These are phyloP conservation scores for Xyliphius kryptos DNA, from an alignment of 2,113 vertebrate species.

Conservation along the genomic window DNA sequence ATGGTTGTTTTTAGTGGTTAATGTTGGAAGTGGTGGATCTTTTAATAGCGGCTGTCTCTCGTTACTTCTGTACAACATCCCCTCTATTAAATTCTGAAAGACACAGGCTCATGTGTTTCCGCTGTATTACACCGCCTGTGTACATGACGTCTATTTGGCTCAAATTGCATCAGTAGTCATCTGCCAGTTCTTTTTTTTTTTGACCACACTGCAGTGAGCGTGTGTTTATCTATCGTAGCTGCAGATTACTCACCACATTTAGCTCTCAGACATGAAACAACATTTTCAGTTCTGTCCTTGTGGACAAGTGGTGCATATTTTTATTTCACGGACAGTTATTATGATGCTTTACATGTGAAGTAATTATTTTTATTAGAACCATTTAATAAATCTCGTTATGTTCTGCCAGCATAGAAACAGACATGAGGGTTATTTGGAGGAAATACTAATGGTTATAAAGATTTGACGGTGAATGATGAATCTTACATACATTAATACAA, in stretches of 20 bases:
- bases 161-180: constrained; percentile 52
- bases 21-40: not conserved
- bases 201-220: not conserved
- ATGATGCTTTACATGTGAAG: no score
- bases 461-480: no score
- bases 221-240: not conserved
- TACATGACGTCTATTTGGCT: not conserved
- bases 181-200: constrained; percentile 32
- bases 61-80: not conserved
- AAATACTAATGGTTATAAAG: no score
- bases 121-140: not conserved
- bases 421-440: no score
- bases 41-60: not conserved
- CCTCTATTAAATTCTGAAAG: not conserved
- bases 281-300: no score
- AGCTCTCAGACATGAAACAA: no score
- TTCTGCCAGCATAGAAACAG: no score
- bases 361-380: no score
- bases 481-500: no score
- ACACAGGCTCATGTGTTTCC: not conserved
- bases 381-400: no score
- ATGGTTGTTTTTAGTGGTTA: not conserved
- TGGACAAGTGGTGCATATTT: no score
- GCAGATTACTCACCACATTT: not conserved
- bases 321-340: no score